These are phyloP conservation scores for Microplitis demolitor DNA, from an alignment of 1,140 invertebrate genomes.

Conservation along the genomic window DNA sequence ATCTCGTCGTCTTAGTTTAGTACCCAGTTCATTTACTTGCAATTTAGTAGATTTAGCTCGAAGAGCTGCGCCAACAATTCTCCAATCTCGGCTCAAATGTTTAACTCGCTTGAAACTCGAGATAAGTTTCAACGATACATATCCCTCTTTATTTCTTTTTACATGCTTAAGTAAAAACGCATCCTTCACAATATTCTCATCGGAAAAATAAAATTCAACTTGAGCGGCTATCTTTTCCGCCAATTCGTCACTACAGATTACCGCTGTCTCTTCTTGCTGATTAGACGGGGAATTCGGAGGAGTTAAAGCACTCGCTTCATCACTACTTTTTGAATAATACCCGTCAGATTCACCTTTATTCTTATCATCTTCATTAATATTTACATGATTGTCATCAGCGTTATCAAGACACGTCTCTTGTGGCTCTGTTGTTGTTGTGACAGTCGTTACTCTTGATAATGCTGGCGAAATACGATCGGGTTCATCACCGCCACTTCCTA, in stretches of 20 bases:
- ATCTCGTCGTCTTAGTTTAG: slow-evolving; percentile 84
- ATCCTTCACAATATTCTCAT: slow-evolving; percentile 92
- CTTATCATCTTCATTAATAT: neutral
- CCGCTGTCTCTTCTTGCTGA: slow-evolving; percentile 13
- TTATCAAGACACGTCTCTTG: too few relatives aligned
- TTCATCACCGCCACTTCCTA: slow-evolving; percentile 64
- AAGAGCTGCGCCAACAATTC: slow-evolving; percentile 84
- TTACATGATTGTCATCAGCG: neutral
- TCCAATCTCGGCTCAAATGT: slow-evolving; percentile 91
- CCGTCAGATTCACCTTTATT: slow-evolving; percentile 44
- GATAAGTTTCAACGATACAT: slow-evolving; percentile 91
- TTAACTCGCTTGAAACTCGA: slow-evolving; percentile 93
- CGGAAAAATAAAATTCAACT: slow-evolving; percentile 93
- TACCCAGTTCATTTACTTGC: slow-evolving; percentile 88
- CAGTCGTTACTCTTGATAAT: neutral
- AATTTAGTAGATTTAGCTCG: slow-evolving; percentile 76
- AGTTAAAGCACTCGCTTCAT: neutral
- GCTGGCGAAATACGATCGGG: neutral
- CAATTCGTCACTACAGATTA: slow-evolving; percentile 71
- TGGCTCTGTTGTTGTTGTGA: neutral
- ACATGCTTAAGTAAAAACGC: slow-evolving; percentile 95
- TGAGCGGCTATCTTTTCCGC: slow-evolving; percentile 79
- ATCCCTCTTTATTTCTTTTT: slow-evolving; percentile 91
- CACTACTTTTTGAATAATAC: slow-evolving; percentile 51
- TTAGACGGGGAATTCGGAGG: slow-evolving; percentile 36